Base-by-base conservation (phyloP, 2,113 vertebrate species). In the Hymenochirus boettgeri region DNA sequence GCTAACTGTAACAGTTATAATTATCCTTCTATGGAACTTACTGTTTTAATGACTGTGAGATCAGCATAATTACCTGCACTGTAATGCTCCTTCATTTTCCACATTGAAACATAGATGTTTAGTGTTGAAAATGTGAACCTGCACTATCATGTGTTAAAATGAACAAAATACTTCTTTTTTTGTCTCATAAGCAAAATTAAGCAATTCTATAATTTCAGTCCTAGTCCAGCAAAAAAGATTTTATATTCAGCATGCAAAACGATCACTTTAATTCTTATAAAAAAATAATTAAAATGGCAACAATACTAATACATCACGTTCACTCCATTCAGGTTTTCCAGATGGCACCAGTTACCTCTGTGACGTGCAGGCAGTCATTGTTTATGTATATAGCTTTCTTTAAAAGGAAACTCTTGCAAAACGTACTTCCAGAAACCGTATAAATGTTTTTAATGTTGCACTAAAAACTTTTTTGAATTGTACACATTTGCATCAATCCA, bases 11-110 rank as follows among this genome's bases (percentile, higher is more conserved):
- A 57, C 64, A 53, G 47, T 59, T 52, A 31, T 60, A 69, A 69
- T 69, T 69, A 69, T 69, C 59, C 59, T 57, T 53, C 56, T 69
- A 42, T 45, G 57, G 57, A 60, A 24, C 57, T 51, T 54, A 58
- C 55, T 58, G 57, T 42, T 69, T 69, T 69, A 69, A 60, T 33
- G 48, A 54, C 65, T 27, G 27, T 27, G 47, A 47, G 65, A 69
- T 60, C 57, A 60, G 65, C 56, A 60, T 69, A 69, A 69, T 69
- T 69, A 69, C 65, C 65, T 60, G 52, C 27, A 60, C 59, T 60
- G 50, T 69, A 69, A 47, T 46, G 27, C 53, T 69, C 42, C 47
- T 69, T 69, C 59, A 60, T 51, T 53, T 56, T 29, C 31, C 37
- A 23, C 12, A 27, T 50, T 29, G 3, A n/a, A 29, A 39, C 31